Conservation (phyloP, 2,888 invertebrate species). For the Caenorhabditis sinica region DNA sequence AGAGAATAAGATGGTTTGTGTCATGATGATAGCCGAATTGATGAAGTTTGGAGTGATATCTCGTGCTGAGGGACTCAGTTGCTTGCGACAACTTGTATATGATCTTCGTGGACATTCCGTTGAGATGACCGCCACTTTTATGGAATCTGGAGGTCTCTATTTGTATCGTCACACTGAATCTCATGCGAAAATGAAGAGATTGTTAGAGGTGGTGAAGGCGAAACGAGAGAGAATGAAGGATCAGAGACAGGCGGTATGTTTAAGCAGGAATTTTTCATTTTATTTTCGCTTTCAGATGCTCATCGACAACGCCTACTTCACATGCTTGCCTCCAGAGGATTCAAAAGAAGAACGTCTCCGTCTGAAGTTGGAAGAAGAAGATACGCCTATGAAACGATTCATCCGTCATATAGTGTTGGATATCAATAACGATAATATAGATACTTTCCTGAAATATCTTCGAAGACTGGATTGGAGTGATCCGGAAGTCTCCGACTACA, state of each 20-base stretch:
- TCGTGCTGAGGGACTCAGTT: slow-evolving; percentile 81
- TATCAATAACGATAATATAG: slow-evolving; percentile 63
- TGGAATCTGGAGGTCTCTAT: slow-evolving; percentile 78
- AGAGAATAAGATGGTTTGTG: slow-evolving; percentile 63
- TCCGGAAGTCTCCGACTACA: slow-evolving; percentile 65
- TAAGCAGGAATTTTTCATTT: no score
- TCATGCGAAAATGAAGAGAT: slow-evolving; percentile 82
- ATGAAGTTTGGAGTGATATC: slow-evolving; percentile 81
- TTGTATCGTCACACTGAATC: slow-evolving; percentile 77
- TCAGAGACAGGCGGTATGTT: slow-evolving; percentile 75
- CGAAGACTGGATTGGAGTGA: slow-evolving; percentile 80
- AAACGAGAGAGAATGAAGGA: slow-evolving; percentile 80
- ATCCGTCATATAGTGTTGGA: slow-evolving; percentile 68
- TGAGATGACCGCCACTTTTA: slow-evolving; percentile 79
- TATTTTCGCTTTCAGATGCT: slow-evolving; percentile 75
- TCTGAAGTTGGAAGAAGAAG: slow-evolving; percentile 67
- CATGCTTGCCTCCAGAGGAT: slow-evolving; percentile 79
- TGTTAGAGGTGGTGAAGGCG: slow-evolving; percentile 78
- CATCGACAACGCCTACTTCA: slow-evolving; percentile 82
- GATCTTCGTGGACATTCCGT: slow-evolving; percentile 80
- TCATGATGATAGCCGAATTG: slow-evolving; percentile 79
- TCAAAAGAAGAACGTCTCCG: slow-evolving; percentile 49
- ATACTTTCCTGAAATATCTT: slow-evolving; percentile 66
- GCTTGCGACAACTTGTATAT: slow-evolving; percentile 79
- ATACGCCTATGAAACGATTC: slow-evolving; percentile 74